Evolutionary conservation across 2,113 vertebrate genomes (phyloP).

Genomic region (Ceuthmochares aereus): DNA sequence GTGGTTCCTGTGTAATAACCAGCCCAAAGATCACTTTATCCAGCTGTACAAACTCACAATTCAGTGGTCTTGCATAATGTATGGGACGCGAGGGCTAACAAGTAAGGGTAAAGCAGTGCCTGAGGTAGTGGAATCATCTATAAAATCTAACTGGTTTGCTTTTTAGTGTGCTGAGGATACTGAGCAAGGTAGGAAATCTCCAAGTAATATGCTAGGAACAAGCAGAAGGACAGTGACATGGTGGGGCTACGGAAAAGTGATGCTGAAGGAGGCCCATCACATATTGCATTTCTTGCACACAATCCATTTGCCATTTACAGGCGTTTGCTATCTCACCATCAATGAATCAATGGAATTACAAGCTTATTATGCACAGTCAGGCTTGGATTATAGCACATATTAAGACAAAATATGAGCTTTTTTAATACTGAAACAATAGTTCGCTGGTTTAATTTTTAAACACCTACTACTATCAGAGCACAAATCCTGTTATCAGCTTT

Average conservation of each 20-base stretch:
- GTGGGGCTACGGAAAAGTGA: neutral
- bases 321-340: conserved; percentile 22
- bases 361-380: conserved; percentile 55
- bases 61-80: neutral
- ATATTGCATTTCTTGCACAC: neutral
- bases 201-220: neutral
- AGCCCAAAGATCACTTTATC: neutral
- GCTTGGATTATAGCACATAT: conserved; percentile 37
- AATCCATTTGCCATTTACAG: neutral
- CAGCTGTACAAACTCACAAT: neutral
- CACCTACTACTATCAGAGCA: conserved; percentile 8
- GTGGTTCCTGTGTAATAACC: neutral
- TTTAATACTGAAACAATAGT: conserved; percentile 47
- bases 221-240: neutral
- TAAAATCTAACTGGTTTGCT: neutral
- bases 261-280: neutral
- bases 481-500: conserved; percentile 44
- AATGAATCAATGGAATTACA: conserved; percentile 29
- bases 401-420: conserved; percentile 18
- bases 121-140: neutral
- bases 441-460: conserved; percentile 56
- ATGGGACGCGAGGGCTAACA: neutral
- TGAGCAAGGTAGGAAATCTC: neutral
- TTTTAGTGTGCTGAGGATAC: neutral
- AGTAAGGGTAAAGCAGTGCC: neutral